Conservation (phyloP, 92 coral and sea anemone genomes). For the Micromussa lordhowensis region DNA sequence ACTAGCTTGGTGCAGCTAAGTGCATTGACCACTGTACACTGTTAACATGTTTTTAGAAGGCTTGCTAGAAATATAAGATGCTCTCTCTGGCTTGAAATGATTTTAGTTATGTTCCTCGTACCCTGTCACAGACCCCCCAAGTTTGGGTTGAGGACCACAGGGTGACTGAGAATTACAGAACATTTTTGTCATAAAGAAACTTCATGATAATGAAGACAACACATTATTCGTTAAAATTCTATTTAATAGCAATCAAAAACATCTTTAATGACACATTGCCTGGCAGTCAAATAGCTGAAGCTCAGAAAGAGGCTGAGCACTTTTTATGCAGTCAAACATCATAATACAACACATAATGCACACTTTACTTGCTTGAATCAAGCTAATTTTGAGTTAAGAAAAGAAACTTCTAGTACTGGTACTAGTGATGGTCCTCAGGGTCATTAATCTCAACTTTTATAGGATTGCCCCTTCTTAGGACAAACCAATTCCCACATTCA, state of each 20-base stretch:
- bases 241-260: constrained; percentile 33
- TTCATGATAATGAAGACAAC: background rate
- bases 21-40: too few relatives aligned
- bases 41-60: too few relatives aligned
- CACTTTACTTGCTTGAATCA: background rate
- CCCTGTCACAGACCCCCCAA: too few relatives aligned
- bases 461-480: constrained; percentile 72
- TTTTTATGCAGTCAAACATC: background rate
- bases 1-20: too few relatives aligned
- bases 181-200: too few relatives aligned
- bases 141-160: too few relatives aligned
- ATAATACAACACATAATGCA: background rate
- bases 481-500: constrained; percentile 85
- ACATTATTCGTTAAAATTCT: constrained; percentile 1
- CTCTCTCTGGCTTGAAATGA: too few relatives aligned
- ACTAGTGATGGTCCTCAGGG: constrained; percentile 25
- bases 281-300: background rate
- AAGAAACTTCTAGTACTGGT: background rate
- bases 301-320: background rate
- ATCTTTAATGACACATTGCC: background rate
- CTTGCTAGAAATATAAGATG: too few relatives aligned
- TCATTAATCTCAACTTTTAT: constrained; percentile 40
- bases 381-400: background rate
- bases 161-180: too few relatives aligned
- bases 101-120: too few relatives aligned